Conservation (phyloP, 2,888 invertebrate species). For the Drosophila mimica region DNA sequence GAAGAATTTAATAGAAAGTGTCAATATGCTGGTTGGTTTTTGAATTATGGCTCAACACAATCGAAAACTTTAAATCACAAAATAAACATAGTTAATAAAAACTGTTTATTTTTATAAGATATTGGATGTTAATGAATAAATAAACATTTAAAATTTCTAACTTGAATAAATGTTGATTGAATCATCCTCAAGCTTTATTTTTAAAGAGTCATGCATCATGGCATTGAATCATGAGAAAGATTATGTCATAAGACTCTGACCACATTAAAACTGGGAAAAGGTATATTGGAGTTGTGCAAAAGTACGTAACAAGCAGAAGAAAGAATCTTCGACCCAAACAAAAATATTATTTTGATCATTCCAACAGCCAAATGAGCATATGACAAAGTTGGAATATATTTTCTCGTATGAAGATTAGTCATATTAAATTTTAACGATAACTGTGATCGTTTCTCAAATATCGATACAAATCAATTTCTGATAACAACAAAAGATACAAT, state of each 20-base stretch:
- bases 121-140: no score
- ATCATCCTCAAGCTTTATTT: background rate
- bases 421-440: background rate
- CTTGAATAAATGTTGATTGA: background rate
- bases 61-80: background rate
- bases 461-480: background rate
- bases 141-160: background rate
- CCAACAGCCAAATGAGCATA: no score
- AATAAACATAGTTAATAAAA: background rate
- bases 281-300: background rate
- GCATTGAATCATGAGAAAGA: background rate
- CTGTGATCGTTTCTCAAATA: background rate
- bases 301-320: background rate
- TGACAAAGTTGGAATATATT: background rate
- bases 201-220: no score
- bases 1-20: slow-evolving; percentile 1
- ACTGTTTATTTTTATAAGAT: background rate
- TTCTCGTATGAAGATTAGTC: background rate
- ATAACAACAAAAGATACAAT: background rate
- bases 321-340: background rate
- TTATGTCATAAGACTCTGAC: background rate
- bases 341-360: no score
- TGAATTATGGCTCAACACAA: background rate
- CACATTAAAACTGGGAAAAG: background rate
- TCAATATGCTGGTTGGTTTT: background rate